Evolutionary conservation across 2,113 vertebrate genomes (phyloP).

Genomic region (Pungitius pungitius): DNA sequence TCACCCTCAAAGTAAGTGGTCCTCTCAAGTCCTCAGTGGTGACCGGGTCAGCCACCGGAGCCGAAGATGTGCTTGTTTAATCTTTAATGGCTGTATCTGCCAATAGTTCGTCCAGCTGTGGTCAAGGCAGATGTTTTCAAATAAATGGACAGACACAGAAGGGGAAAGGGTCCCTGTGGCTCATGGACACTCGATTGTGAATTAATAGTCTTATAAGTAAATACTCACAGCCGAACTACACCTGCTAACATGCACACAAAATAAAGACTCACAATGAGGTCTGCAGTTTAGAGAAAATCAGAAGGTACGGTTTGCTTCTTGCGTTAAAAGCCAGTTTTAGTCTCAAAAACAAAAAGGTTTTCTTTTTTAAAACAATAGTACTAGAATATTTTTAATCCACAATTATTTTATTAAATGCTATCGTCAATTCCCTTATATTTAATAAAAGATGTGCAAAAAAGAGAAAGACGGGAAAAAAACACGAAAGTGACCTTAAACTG

Average conservation of each 20-base stretch:
- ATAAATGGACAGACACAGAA: not conserved
- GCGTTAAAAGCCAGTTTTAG: not conserved
- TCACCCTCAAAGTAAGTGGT: constrained; percentile 7
- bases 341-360: not conserved
- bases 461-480: not conserved
- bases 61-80: constrained; percentile 31
- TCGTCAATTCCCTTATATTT: too few species aligned
- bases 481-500: not conserved
- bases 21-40: constrained; percentile 49
- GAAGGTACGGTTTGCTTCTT: not conserved
- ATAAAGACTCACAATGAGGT: not conserved
- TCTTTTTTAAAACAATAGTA: not conserved
- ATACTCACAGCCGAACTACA: not conserved
- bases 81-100: constrained; percentile 21
- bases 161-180: not conserved
- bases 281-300: too few species aligned
- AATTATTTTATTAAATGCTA: not conserved
- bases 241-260: not conserved
- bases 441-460: not conserved
- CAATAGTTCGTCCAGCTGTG: not conserved
- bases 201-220: not conserved
- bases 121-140: not conserved
- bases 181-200: not conserved
- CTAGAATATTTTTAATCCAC: not conserved
- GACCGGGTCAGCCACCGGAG: constrained; percentile 27